Percentiles rank a stretch among this genome's conserved stretches.
Conservation (phyloP, 1,140 invertebrate genomes). For the Mya arenaria region DNA sequence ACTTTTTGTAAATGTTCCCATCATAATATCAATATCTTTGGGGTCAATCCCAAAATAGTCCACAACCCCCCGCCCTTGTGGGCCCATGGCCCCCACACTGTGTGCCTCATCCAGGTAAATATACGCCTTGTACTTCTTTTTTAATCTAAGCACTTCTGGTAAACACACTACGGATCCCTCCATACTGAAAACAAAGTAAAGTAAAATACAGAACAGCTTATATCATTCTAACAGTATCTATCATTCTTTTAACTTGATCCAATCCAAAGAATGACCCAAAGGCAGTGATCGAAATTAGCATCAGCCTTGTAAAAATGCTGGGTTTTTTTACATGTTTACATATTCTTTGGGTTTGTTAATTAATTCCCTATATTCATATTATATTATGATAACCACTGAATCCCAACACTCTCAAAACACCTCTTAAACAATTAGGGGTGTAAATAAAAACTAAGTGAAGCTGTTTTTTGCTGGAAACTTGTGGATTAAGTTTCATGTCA, state of each 20-base stretch:
- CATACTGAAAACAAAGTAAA: slow-evolving; percentile 88
- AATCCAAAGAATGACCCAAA: background rate
- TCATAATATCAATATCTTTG: slow-evolving; percentile 95
- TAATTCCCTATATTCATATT: no score
- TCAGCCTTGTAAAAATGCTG: no score
- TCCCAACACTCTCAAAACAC: no score
- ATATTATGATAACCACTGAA: no score
- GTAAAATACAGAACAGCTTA: background rate
- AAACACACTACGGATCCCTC: slow-evolving; percentile 96
- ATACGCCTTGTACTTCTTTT: slow-evolving; percentile 96
- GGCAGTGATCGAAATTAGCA: background rate
- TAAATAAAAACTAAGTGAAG: no score
- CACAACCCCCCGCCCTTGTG: slow-evolving; percentile 92
- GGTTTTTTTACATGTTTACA: no score
- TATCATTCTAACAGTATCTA: no score
- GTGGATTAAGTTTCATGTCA: no score
- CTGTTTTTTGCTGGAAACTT: no score
- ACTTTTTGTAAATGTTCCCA: slow-evolving; percentile 98
- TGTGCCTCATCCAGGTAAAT: slow-evolving; percentile 98
- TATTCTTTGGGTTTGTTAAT: no score
- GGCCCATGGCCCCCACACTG: slow-evolving; percentile 95
- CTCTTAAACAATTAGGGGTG: no score
- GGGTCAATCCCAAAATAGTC: slow-evolving; percentile 93
- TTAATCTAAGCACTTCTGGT: slow-evolving; percentile 93
- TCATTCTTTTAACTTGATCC: background rate